Evolutionary conservation across 2,888 invertebrate genomes (phyloP).

Genomic region (Sinodicranocentrus sp.): DNA sequence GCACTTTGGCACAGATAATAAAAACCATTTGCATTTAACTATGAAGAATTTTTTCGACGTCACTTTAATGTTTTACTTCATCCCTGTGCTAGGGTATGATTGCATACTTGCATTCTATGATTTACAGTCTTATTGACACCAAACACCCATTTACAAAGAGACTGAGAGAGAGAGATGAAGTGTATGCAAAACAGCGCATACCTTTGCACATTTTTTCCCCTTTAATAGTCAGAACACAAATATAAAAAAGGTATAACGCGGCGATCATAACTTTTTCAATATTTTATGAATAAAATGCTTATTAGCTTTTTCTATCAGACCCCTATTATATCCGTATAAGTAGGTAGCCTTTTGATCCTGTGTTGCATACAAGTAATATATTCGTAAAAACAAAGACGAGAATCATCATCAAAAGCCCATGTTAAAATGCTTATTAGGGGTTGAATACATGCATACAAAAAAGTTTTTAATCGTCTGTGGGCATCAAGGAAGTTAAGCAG

Average conservation of each 20-base stretch:
- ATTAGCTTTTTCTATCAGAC: no score
- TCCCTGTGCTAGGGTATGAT: no score
- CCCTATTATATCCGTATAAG: neutral
- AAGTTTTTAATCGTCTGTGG: conserved; percentile 24
- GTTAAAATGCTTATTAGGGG: neutral
- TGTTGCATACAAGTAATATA: neutral
- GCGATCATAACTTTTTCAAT: no score
- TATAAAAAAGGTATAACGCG: neutral
- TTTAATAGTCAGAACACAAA: neutral
- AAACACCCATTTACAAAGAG: neutral
- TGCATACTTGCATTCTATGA: conserved; percentile 1
- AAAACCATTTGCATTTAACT: conserved; percentile 36
- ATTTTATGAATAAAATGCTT: no score
- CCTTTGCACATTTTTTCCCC: neutral
- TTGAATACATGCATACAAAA: neutral
- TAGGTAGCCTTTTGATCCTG: conserved; percentile 5
- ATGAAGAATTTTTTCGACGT: neutral
- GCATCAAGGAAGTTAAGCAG: conserved; percentile 48
- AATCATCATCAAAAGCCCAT: conserved; percentile 7
- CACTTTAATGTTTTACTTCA: neutral
- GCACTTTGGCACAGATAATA: conserved; percentile 37
- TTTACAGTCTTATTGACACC: conserved; percentile 21
- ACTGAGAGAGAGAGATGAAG: neutral
- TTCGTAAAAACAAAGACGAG: neutral
- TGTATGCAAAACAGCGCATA: neutral